Conservation (phyloP, 2,888 invertebrate species). For the Galeopsomyia nigrocyanea region DNA sequence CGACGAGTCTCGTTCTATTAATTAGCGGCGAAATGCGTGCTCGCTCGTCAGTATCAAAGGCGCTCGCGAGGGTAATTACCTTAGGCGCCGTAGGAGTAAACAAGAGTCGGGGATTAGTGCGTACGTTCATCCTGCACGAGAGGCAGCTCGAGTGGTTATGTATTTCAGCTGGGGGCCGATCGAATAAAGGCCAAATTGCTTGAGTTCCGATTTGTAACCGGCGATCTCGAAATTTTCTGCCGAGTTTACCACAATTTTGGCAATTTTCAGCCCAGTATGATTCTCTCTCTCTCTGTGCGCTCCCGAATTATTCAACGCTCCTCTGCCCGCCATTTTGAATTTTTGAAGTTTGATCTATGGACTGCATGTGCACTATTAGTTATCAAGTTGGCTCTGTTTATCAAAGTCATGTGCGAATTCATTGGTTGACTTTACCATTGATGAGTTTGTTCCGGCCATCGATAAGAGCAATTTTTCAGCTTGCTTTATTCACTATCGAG, state of each 20-base stretch:
- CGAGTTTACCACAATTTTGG: neutral
- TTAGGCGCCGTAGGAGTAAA: slow-evolving; percentile 12
- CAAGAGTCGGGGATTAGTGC: slow-evolving; percentile 34
- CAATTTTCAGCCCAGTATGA: neutral
- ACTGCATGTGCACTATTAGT: neutral
- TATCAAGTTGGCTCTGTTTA: neutral
- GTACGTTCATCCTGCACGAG: neutral
- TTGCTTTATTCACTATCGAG: too few relatives aligned
- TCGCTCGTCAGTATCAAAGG: neutral
- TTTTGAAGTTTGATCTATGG: neutral
- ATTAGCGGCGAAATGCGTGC: slow-evolving; percentile 53
- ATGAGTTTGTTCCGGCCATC: too few relatives aligned
- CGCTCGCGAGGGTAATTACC: slow-evolving; percentile 32
- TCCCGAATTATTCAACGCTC: too few relatives aligned
- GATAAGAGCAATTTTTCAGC: too few relatives aligned
- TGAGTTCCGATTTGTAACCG: neutral
- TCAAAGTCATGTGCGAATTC: too few relatives aligned
- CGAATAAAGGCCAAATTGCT: neutral
- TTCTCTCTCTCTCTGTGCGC: too few relatives aligned
- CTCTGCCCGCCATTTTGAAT: too few relatives aligned
- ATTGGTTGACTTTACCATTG: too few relatives aligned
- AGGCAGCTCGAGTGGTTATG: neutral
- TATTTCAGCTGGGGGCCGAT: neutral
- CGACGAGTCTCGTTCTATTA: slow-evolving; percentile 57
- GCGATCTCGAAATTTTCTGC: neutral